Evolutionary conservation across 2,888 invertebrate species (phyloP).

Genomic region (Synanthedon myopaeformis): DNA sequence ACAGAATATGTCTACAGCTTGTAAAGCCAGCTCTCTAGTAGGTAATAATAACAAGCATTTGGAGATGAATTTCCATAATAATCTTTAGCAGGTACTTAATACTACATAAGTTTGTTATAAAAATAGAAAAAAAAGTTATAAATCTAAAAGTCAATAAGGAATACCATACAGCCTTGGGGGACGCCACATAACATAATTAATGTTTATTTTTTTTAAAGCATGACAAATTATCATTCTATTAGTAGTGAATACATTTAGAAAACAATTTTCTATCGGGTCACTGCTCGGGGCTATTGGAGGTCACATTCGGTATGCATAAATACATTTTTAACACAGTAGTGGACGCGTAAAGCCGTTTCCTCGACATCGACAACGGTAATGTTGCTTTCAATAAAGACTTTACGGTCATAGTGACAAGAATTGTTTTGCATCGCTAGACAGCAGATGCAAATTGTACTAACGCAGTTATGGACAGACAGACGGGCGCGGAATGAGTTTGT

Average conservation of each 20-base stretch:
- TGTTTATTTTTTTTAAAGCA: conserved; percentile 2
- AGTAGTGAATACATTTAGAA: conserved; percentile 20
- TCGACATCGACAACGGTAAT: conserved; percentile 6
- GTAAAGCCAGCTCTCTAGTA: too few relatives aligned
- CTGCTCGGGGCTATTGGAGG: conserved; percentile 26
- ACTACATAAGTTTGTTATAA: too few relatives aligned
- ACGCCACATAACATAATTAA: not conserved
- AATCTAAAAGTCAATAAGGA: not conserved
- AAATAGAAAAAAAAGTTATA: too few relatives aligned
- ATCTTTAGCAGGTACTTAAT: too few relatives aligned
- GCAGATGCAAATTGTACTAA: conserved; percentile 11
- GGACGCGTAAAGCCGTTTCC: conserved; percentile 25
- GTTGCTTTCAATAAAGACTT: conserved; percentile 4
- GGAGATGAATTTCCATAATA: too few relatives aligned
- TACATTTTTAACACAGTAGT: conserved; percentile 34
- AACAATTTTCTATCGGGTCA: conserved; percentile 48
- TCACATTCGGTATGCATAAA: conserved; percentile 46
- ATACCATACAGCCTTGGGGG: not conserved
- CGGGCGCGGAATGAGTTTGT: conserved; percentile 60
- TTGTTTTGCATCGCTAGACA: conserved; percentile 4
- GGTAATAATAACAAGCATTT: too few relatives aligned
- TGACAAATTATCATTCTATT: conserved; percentile 25
- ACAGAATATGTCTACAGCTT: too few relatives aligned
- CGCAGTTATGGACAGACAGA: conserved; percentile 48
- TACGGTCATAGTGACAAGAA: conserved; percentile 1